Evolutionary conservation across 2,888 invertebrate species (phyloP), one percentile per base, ranked within the genome.

Genomic region (Rhodophaea formosa): DNA sequence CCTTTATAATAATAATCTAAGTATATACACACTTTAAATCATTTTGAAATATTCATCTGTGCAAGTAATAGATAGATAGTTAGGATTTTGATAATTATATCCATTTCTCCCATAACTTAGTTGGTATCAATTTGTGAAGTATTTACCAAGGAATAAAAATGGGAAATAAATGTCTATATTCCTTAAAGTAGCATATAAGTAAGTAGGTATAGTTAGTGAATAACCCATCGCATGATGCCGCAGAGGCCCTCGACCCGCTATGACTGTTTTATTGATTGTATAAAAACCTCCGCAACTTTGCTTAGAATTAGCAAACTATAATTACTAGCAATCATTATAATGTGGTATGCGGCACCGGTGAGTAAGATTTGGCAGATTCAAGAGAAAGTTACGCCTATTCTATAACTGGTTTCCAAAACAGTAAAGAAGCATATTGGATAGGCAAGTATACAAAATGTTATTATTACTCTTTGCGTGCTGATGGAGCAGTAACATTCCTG

Each of bases 221-320:
- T 39, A 39, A 39, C 39, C 39, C 70, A 77, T 84, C 72, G 85
- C 85, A 84, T 84, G 84, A 78, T 75, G 74, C 66, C 73, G 59
- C 82, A 79, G 68, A 66, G 67, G 70, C 70, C 64, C 64, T 64
- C 64, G 70, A 65, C 67, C 69, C 68, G 65, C 68, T 67, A 8
- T 67, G 66, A 66, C 67, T 66, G 65, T 70, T 68, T 74, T 75
- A 80, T 80, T 84, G 79, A 82, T 79, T 78, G 77, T 75, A 63
- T 63, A 66, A 66, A 68, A 67, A 71, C 65, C 62, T 62, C 58
- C 10, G 23, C 5, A 23, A 12, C 60, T 59, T 61, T 71, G 67
- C 65, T 65, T 70, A 70, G 69, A 61, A 63, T 49, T 60, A 60
- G 59, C n/a, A 6, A 39, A 39, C 8, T 8, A 39, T 39, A 39